A percentile compares a stretch with the other conserved stretches of the same genome.
These are phyloP conservation scores for Neoniphon sammara DNA, from an alignment of 2,797 vertebrate genomes.

Conservation along the genomic window DNA sequence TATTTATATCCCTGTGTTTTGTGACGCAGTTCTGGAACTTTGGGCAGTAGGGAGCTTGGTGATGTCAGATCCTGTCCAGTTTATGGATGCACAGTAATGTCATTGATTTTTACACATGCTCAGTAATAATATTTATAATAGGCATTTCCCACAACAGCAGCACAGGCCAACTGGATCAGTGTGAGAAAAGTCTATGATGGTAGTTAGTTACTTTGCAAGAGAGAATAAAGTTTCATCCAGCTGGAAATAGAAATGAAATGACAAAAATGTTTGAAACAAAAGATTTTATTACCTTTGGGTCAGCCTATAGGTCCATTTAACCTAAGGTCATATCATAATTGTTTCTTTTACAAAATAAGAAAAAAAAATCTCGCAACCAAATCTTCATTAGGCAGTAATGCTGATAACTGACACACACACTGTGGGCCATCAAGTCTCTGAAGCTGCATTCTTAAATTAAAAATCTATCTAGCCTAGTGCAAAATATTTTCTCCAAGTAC, in stretches of 20 bases:
- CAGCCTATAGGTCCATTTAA: slow-evolving; percentile 53
- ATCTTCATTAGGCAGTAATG: slow-evolving; percentile 67
- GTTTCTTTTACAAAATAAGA: slow-evolving; percentile 65
- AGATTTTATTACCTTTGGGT: slow-evolving; percentile 66
- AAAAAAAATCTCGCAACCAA: slow-evolving; percentile 55
- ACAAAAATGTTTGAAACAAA: slow-evolving; percentile 52
- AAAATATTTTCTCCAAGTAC: slow-evolving; percentile 45
- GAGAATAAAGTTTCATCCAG: too few relatives aligned
- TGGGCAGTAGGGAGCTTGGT: too few relatives aligned
- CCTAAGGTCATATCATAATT: slow-evolving; percentile 48
- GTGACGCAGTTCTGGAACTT: too few relatives aligned
- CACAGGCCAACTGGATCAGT: too few relatives aligned
- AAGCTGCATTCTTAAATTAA: slow-evolving; percentile 56
- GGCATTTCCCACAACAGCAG: too few relatives aligned
- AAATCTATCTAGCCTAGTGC: slow-evolving; percentile 35
- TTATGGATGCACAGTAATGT: too few relatives aligned
- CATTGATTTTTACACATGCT: too few relatives aligned
- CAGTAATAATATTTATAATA: too few relatives aligned
- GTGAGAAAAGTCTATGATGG: too few relatives aligned
- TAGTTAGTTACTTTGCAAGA: too few relatives aligned
- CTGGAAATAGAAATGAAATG: slow-evolving; percentile 27
- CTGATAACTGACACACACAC: slow-evolving; percentile 60
- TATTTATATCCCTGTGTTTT: too few relatives aligned
- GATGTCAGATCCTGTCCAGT: too few relatives aligned
- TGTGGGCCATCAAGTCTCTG: slow-evolving; percentile 46